phyloP scores from a whole-genome alignment of 2,888 invertebrate species.

The Fragum sueziense region DNA sequence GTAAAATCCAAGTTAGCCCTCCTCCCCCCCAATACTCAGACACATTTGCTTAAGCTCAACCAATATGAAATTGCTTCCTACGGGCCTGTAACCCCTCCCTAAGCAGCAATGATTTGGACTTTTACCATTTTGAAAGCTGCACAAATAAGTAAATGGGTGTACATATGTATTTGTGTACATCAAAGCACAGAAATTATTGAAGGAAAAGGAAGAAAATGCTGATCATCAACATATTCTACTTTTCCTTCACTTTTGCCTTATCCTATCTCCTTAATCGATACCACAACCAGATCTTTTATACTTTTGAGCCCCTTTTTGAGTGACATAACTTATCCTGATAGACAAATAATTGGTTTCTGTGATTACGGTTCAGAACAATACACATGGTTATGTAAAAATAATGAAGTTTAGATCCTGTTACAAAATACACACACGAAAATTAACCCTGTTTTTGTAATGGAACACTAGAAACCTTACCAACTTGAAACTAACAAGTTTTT shows the following conservation, averaged over 20 bases:
- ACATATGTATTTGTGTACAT: no score
- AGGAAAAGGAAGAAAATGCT: not conserved
- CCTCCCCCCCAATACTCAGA: no score
- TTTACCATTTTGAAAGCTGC: not conserved
- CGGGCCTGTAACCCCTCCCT: no score
- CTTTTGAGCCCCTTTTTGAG: no score
- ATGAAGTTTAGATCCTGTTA: conserved; percentile 11
- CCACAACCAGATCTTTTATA: not conserved
- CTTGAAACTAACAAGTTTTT: not conserved
- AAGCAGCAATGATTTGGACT: not conserved
- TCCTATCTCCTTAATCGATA: not conserved
- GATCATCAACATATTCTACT: not conserved
- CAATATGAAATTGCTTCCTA: no score
- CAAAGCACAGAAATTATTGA: no score
- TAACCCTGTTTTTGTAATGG: conserved; percentile 11
- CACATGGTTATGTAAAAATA: conserved; percentile 15
- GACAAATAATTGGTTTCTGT: not conserved
- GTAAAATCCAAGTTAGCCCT: no score
- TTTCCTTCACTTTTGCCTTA: not conserved
- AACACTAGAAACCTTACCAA: conserved; percentile 3
- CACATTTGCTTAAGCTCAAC: no score
- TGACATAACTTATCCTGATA: no score
- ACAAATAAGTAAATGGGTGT: not conserved
- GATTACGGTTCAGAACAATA: conserved; percentile 6
- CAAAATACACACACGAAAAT: conserved; percentile 9